Percentiles rank a stretch among this genome's conserved stretches.
These are phyloP conservation scores for Hippopotamyrus pictus DNA, from an alignment of 2,797 vertebrate genomes.

Conservation along the genomic window DNA sequence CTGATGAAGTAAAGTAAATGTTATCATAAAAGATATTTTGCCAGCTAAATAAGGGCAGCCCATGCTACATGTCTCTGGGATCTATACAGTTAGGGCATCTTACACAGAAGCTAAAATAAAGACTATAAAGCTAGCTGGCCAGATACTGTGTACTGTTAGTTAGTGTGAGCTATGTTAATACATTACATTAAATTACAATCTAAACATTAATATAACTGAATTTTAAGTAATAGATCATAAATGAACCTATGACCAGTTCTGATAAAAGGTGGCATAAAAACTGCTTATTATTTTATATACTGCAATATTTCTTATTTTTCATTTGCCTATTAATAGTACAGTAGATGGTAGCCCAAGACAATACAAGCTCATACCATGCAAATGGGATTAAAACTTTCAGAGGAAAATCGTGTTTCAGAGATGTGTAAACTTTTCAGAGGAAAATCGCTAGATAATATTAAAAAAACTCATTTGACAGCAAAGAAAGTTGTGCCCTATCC, in stretches of 20 bases:
- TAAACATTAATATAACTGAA: background rate
- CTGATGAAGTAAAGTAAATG: background rate
- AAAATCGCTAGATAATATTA: background rate
- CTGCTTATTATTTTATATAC: background rate
- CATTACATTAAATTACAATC: background rate
- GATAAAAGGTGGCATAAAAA: background rate
- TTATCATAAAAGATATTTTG: background rate
- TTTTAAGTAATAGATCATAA: background rate
- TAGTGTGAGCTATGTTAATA: background rate
- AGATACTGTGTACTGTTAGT: background rate
- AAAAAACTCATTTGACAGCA: slow-evolving; percentile 11
- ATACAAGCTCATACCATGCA: background rate
- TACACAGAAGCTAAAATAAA: background rate
- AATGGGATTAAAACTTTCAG: background rate
- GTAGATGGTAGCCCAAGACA: background rate
- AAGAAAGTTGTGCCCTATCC: background rate
- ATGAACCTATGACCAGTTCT: background rate
- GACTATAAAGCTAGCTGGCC: background rate
- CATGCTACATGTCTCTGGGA: background rate
- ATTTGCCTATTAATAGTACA: background rate
- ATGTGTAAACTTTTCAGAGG: too few relatives aligned
- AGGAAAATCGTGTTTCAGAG: too few relatives aligned
- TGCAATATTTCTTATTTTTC: background rate
- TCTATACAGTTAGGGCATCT: background rate
- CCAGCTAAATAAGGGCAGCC: background rate